A percentile compares a stretch with the other conserved stretches of the same genome.
Evolutionary conservation across 2,888 invertebrate species (phyloP).

Genomic region (Buathra laborator): DNA sequence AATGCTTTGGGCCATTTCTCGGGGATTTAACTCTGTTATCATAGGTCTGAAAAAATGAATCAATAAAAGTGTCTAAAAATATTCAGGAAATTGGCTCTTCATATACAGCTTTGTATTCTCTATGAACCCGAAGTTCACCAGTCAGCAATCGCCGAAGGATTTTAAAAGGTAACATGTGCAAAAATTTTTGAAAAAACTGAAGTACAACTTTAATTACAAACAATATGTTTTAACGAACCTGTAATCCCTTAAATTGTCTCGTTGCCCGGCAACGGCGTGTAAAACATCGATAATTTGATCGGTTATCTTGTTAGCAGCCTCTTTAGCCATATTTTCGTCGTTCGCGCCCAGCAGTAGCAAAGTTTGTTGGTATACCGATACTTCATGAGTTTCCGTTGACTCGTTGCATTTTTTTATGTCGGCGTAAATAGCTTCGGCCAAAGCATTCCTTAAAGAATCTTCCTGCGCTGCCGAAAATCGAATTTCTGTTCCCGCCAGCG

Average conservation of each 20-base stretch:
- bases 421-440: slow-evolving; percentile 87
- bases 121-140: too few species aligned
- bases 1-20: slow-evolving; percentile 86
- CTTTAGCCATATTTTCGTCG: slow-evolving; percentile 74
- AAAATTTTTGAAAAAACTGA: neutral
- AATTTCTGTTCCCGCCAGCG: slow-evolving; percentile 87
- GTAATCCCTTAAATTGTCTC: slow-evolving; percentile 84
- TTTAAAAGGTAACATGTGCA: neutral
- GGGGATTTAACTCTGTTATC: slow-evolving; percentile 85
- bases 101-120: too few species aligned
- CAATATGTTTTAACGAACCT: slow-evolving; percentile 77
- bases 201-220: neutral
- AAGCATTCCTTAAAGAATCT: slow-evolving; percentile 85
- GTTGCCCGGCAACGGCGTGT: slow-evolving; percentile 82
- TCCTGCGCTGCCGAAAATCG: slow-evolving; percentile 87
- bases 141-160: too few species aligned
- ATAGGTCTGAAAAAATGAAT: slow-evolving; percentile 83
- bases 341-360: slow-evolving; percentile 79
- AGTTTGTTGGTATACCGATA: slow-evolving; percentile 80
- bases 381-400: slow-evolving; percentile 71
- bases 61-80: slow-evolving; percentile 20
- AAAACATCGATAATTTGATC: slow-evolving; percentile 82
- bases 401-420: slow-evolving; percentile 85
- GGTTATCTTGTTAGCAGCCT: slow-evolving; percentile 82
- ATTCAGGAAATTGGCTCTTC: neutral